phyloP scores from a whole-genome alignment of 2,888 invertebrate genomes.

The Dryobota labecula region DNA sequence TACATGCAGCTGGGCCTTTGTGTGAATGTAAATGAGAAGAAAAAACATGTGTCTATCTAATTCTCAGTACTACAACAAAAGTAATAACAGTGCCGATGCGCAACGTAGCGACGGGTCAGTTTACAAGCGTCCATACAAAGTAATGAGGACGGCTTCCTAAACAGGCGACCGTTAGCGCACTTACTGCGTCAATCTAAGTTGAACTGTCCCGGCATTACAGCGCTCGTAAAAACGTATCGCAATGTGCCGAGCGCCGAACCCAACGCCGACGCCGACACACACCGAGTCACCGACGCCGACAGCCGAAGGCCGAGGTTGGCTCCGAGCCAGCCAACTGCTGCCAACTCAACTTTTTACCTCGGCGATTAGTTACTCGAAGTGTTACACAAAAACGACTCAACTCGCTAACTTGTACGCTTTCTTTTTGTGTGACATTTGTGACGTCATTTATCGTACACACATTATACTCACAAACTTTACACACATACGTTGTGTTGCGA shows the following conservation, averaged over 20 bases:
- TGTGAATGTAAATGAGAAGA: neutral
- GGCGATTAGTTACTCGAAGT: slow-evolving; percentile 71
- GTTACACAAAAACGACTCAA: slow-evolving; percentile 67
- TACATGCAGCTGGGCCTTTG: neutral
- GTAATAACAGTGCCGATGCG: slow-evolving; percentile 4
- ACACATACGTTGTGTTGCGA: neutral
- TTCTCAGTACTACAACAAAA: slow-evolving; percentile 1
- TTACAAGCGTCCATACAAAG: slow-evolving; percentile 31
- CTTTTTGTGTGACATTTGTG: slow-evolving; percentile 49
- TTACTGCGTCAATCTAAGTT: slow-evolving; percentile 29
- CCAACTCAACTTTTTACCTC: slow-evolving; percentile 68
- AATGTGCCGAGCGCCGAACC: slow-evolving; percentile 27
- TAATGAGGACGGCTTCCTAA: slow-evolving; percentile 43
- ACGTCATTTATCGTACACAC: slow-evolving; percentile 36
- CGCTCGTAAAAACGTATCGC: slow-evolving; percentile 34
- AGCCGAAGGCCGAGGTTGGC: slow-evolving; percentile 50
- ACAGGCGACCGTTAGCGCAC: slow-evolving; percentile 37
- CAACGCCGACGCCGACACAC: neutral
- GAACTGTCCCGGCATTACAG: slow-evolving; percentile 26
- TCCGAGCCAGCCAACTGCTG: slow-evolving; percentile 51
- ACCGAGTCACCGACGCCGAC: slow-evolving; percentile 34
- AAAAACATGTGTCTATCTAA: neutral
- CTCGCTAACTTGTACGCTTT: slow-evolving; percentile 59
- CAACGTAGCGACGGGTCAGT: neutral
- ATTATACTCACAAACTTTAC: neutral